phyloP scores from a whole-genome alignment of 2,113 vertebrate genomes.

The Anarrhichthys ocellatus region DNA sequence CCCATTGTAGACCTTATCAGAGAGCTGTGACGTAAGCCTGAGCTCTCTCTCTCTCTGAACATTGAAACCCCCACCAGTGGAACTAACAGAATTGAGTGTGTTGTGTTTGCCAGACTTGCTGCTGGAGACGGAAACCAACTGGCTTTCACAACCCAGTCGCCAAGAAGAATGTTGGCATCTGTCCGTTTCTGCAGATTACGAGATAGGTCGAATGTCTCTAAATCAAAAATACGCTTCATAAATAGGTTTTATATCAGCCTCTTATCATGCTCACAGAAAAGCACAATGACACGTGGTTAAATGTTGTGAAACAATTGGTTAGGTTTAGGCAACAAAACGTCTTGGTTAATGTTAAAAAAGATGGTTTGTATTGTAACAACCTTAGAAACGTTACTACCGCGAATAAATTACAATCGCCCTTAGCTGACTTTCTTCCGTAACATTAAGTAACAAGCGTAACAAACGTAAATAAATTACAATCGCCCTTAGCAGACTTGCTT shows the following conservation, averaged over 20 bases:
- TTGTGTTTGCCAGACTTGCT: slow-evolving; percentile 78
- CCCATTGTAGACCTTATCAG: slow-evolving; percentile 68
- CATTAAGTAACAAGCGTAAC: too few relatives aligned
- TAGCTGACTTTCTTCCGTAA: too few relatives aligned
- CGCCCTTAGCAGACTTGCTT: too few relatives aligned
- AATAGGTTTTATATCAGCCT: neutral
- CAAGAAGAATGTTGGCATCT: neutral
- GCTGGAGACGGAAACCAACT: slow-evolving; percentile 67
- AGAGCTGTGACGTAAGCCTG: slow-evolving; percentile 53
- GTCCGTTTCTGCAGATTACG: neutral
- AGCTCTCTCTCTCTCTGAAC: slow-evolving; percentile 40
- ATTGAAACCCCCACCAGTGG: slow-evolving; percentile 62
- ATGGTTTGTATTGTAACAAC: neutral
- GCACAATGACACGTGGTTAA: neutral
- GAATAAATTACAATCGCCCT: neutral
- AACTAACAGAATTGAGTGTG: slow-evolving; percentile 71
- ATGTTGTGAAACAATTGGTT: neutral
- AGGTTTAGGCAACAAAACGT: neutral
- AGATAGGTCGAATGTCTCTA: neutral
- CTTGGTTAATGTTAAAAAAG: neutral
- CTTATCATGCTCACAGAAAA: neutral
- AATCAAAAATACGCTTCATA: neutral
- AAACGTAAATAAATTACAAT: too few relatives aligned
- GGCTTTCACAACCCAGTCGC: slow-evolving; percentile 5
- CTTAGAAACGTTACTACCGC: neutral